Conservation (phyloP, 2,888 invertebrate genomes). For the Hemaris fuciformis region DNA sequence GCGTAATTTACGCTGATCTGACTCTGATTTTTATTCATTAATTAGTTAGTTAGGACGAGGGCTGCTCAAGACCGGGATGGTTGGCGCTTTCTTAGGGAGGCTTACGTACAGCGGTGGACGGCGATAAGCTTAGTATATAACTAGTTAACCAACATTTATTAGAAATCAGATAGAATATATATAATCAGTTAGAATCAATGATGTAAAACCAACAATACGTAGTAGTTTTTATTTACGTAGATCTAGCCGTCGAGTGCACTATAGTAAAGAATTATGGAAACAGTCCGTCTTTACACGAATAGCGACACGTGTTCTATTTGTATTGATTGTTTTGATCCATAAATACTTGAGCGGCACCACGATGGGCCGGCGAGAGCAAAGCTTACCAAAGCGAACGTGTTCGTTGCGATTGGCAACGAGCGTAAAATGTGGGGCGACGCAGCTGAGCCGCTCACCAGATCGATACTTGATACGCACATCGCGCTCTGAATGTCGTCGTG, state of each 20-base stretch:
- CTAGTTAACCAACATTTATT: too few species aligned
- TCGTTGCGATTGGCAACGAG: conserved; percentile 59
- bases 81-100: too few species aligned
- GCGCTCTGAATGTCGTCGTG: conserved; percentile 66
- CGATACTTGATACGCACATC: conserved; percentile 75
- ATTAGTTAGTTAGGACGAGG: too few species aligned
- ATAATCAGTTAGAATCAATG: too few species aligned
- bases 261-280: neutral
- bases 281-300: conserved; percentile 6
- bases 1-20: too few species aligned
- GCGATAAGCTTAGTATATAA: too few species aligned
- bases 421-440: conserved; percentile 72
- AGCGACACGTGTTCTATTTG: conserved; percentile 26
- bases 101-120: too few species aligned
- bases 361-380: conserved; percentile 35
- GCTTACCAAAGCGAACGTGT: conserved; percentile 45
- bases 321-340: conserved; percentile 45
- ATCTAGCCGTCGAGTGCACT: neutral
- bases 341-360: conserved; percentile 34
- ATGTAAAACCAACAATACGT: too few species aligned
- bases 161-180: too few species aligned
- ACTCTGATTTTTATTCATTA: too few species aligned
- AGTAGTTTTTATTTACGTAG: neutral
- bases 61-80: too few species aligned
- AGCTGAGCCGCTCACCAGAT: conserved; percentile 68